These are phyloP conservation scores for Otolemur garnettii DNA, from an alignment of 2,113 vertebrate genomes.

Conservation along the genomic window DNA sequence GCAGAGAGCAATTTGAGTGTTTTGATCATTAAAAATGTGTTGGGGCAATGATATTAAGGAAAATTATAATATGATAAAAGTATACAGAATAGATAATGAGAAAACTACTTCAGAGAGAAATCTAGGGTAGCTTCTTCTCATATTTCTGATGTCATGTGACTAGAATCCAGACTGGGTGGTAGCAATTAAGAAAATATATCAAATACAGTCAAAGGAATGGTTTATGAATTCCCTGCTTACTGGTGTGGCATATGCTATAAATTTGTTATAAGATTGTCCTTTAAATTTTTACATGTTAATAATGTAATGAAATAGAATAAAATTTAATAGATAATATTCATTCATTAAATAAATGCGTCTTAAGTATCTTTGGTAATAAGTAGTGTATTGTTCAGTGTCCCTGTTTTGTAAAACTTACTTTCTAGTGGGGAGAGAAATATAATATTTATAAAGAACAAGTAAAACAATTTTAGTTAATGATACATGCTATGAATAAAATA, in stretches of 20 bases:
- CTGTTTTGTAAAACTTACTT: not conserved
- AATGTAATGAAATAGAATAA: not conserved
- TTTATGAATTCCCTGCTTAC: not conserved
- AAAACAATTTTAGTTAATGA: not conserved
- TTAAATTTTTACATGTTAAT: not conserved
- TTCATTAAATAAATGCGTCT: not conserved
- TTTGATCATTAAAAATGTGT: not conserved
- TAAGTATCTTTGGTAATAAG: not conserved
- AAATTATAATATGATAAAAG: not conserved
- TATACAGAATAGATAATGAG: not conserved
- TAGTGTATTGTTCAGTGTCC: not conserved
- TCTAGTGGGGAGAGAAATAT: not conserved
- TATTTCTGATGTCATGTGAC: not conserved
- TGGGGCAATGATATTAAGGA: slow-evolving; percentile 7
- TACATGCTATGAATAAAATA: not conserved
- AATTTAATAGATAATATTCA: not conserved
- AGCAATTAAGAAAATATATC: not conserved
- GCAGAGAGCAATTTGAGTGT: not conserved
- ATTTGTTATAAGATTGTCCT: not conserved
- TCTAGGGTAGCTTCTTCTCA: not conserved
- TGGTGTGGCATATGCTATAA: not conserved
- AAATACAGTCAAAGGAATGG: not conserved
- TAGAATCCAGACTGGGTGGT: not conserved
- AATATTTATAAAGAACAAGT: not conserved
- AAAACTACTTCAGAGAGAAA: not conserved